phyloP scores from a whole-genome alignment of 1,140 invertebrate species.

The Chionoecetes opilio region DNA sequence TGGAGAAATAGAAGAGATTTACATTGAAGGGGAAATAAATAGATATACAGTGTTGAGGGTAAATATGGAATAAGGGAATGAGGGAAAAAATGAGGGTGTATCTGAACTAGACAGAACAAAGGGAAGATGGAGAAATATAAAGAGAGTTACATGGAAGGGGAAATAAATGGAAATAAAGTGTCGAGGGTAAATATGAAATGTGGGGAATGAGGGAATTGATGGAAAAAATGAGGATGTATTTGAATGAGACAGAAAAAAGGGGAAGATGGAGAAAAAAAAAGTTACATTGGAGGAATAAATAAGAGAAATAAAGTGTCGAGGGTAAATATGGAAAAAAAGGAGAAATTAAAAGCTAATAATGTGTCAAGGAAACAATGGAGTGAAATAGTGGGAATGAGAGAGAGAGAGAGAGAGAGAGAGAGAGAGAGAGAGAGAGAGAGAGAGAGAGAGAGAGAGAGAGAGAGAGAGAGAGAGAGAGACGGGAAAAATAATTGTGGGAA shows the following conservation, averaged over 20 bases:
- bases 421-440: background rate
- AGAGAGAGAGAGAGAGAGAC: background rate
- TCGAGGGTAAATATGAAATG: background rate
- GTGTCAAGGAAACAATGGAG: background rate
- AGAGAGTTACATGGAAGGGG: background rate
- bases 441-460: background rate
- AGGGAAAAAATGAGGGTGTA: no score
- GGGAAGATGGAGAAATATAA: background rate
- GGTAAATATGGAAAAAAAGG: background rate
- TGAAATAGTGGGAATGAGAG: background rate
- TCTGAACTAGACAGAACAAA: background rate
- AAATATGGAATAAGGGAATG: background rate
- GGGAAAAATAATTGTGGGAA: background rate
- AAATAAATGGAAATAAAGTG: no score
- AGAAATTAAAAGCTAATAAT: background rate
- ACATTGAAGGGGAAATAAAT: no score
- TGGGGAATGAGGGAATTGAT: background rate
- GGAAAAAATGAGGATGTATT: no score
- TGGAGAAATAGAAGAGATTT: background rate
- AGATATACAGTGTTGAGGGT: no score
- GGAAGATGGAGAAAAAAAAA: background rate
- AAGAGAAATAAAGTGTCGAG: background rate
- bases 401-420: background rate
- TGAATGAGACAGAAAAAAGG: background rate
- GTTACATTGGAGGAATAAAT: background rate